Evolutionary conservation across 53 echinoderm and acorn worm genomes (phyloP), one percentile per base, ranked within the genome.

Genomic region (Apostichopus leukothele): DNA sequence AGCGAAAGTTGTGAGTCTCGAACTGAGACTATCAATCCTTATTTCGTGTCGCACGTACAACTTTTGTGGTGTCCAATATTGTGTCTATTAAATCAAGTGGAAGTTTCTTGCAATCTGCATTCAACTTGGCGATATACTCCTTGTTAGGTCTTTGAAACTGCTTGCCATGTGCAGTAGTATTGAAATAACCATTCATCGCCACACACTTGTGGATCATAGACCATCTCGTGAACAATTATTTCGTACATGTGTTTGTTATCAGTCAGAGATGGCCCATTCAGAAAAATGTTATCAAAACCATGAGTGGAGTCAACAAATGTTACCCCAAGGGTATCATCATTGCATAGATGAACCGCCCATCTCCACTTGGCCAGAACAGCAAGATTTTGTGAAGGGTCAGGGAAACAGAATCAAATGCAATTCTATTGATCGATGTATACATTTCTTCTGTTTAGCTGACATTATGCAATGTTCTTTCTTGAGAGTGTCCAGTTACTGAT

Each of bases 331-430:
- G 57, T 61, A 53, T 83, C 22, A 55, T 60, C 60, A 19, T n/a
- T 19, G 7, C 14, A 11, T 4, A 52, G 83, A 23, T 83, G 57
- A 23, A 83, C 51, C 52, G 23, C 83, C 60, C 83, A 83, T 83
- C 60, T 19, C 83, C 83, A 83, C 63, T 60, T 83, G 51, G 60
- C n/a, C 60, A 83, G 54, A 12, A 83, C 83, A n/a, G 83, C 83
- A 19, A 83, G 1, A 0, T 83, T 83, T 21, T 19, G 21, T 6
- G 60, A 60, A 1, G 83, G 60, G 11, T 57, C 21, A 52, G 83
- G 63, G 5, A 83, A 13, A 83, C 23, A 23, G 9, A 52, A 16
- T 57, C 60, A 59, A 83, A 60, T 53, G 83, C 83, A 5, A 83
- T 23, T 25, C 23, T 60, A 53, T 16, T 52, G 7, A 76, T 76